Percentiles rank a stretch among this genome's conserved stretches.
phyloP scores from a whole-genome alignment of 2,113 vertebrate genomes.

The Chelonoidis abingdonii region DNA sequence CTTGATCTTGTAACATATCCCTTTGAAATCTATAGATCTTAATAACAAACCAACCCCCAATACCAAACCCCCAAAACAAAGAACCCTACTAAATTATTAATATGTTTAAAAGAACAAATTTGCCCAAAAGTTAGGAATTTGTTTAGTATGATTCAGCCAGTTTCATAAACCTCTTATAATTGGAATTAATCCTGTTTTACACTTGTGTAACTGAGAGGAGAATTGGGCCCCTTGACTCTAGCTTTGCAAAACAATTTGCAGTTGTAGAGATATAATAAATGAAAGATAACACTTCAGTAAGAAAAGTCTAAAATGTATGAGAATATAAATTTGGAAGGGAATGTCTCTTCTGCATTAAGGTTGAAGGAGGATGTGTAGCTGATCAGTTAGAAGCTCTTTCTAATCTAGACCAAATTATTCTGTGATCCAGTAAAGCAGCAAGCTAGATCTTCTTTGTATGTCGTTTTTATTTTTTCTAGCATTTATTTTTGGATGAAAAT shows the following conservation, averaged over 20 bases:
- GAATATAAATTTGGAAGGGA: background rate
- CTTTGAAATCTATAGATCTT: constrained; percentile 10
- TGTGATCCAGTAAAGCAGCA: background rate
- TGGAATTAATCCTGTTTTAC: background rate
- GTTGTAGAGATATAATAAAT: background rate
- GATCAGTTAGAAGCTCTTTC: background rate
- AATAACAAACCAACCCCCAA: too few species aligned
- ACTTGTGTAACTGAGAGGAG: background rate
- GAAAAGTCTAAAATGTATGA: background rate
- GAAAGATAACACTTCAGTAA: background rate
- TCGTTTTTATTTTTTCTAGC: background rate
- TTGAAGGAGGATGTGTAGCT: background rate
- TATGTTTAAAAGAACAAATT: constrained; percentile 41
- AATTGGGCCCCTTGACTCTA: background rate
- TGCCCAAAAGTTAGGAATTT: constrained; percentile 6
- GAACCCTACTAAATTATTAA: background rate
- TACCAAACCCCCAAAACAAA: too few species aligned
- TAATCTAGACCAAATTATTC: background rate
- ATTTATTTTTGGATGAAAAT: background rate
- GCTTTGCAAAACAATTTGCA: constrained; percentile 12
- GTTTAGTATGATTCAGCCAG: constrained; percentile 40
- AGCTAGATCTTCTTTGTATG: background rate
- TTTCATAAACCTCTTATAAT: constrained; percentile 33
- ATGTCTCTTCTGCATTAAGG: constrained; percentile 17
- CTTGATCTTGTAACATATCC: constrained; percentile 35